phyloP scores from a whole-genome alignment of 2,888 invertebrate species.

The Gymnoscelis rufifasciata region DNA sequence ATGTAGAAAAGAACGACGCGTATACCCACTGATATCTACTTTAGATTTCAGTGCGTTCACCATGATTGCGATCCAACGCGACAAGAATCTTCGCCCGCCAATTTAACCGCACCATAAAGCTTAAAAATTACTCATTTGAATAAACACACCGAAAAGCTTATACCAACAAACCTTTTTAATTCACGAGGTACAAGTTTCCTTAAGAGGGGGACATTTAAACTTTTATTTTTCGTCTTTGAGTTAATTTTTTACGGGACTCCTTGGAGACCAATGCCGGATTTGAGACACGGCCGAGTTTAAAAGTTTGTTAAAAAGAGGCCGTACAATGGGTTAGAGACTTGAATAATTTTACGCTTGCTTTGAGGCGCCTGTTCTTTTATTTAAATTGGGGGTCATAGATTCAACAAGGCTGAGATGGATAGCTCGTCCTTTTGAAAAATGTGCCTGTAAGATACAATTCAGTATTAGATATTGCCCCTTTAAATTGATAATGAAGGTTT shows the following conservation, averaged over 20 bases:
- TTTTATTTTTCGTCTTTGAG: constrained; percentile 64
- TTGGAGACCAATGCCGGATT: constrained; percentile 70
- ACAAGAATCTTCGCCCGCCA: too few species aligned
- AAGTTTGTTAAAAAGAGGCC: constrained; percentile 71
- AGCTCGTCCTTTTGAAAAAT: not conserved
- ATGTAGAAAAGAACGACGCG: too few species aligned
- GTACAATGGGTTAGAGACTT: constrained; percentile 73
- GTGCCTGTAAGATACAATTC: too few species aligned
- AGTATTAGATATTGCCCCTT: too few species aligned
- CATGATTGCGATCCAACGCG: too few species aligned
- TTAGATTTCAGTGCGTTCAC: too few species aligned
- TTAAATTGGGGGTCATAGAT: constrained; percentile 36
- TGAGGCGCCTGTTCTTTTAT: constrained; percentile 36
- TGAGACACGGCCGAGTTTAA: constrained; percentile 62
- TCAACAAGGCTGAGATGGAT: constrained; percentile 4
- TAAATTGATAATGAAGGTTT: too few species aligned
- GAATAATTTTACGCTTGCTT: constrained; percentile 68
- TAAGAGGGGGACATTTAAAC: constrained; percentile 63
- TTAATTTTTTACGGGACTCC: constrained; percentile 72
- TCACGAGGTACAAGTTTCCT: constrained; percentile 72
- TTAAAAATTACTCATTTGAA: not conserved
- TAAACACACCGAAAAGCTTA: constrained; percentile 8
- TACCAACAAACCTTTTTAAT: constrained; percentile 28
- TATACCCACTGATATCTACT: too few species aligned
- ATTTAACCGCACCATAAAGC: too few species aligned